Evolutionary conservation across 2,888 invertebrate genomes (phyloP), one percentile per base, ranked within the genome.

Genomic region (Thymelicus sylvestris): DNA sequence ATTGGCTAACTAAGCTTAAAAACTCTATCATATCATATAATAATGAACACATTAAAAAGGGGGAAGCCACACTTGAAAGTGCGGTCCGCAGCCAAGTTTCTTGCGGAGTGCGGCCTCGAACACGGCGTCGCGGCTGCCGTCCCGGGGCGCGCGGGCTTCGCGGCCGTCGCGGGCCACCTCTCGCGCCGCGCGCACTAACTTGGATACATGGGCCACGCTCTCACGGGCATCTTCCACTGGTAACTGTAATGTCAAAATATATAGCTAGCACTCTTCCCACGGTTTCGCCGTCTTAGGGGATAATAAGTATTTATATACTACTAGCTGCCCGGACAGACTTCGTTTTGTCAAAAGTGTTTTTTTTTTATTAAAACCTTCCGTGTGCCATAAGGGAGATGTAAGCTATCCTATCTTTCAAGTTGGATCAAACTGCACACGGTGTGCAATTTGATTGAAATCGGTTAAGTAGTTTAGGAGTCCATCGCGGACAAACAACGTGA

Each of bases 61-160:
- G 66, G 95, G 95, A 81, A 95, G 88, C 95, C 95, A 95, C 85
- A 95, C 94, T 93, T 92, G 85, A 61, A 93, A 91, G 68, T 89
- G 82, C 2, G 92, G 86, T 76, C 94, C 94, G 85, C 92, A 94
- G 77, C 91, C 93, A 79, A 95, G 91, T 85, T 95, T 93, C 86
- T 94, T 94, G 78, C 94, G 91, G 77, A 94, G 89, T 76, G 90
- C 88, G 74, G 88, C 87, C 78, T 93, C 93, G 76, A 92, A 87
- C 61, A 83, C 80, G 72, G 88, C 91, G 89, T 95, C 95, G 39
- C 91, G 85, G 19, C 88, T 82, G 8, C 85, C 81, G 81, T 93
- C 93, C n/a, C 91, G 86, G 5, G 89, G 85, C 24, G 85, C 88
- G 62, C 87, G 87, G 24, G 86, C 77, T 71, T 90, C 89, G 0